phyloP scores from a whole-genome alignment of 2,113 vertebrate genomes.

The Corydoras maculifer region DNA sequence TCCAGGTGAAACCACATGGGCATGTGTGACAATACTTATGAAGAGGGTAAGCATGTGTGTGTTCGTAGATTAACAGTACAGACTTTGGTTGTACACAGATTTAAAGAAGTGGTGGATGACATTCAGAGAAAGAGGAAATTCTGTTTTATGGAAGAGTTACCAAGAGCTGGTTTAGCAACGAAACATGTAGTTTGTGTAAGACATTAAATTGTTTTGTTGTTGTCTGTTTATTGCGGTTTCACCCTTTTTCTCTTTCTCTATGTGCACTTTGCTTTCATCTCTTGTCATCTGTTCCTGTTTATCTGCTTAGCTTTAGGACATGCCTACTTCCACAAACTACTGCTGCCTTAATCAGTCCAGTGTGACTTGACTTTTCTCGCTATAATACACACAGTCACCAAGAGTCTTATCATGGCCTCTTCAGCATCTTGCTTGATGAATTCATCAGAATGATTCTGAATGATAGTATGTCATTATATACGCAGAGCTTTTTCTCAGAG shows the following conservation, averaged over 20 bases:
- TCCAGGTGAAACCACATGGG: no score
- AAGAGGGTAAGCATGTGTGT: no score
- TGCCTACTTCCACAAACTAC: neutral
- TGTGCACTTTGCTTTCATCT: neutral
- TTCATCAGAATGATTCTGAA: neutral
- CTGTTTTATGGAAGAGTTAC: no score
- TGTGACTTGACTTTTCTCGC: neutral
- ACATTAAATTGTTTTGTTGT: no score
- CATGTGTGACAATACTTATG: no score
- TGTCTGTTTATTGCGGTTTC: no score
- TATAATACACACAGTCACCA: neutral
- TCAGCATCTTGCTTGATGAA: neutral
- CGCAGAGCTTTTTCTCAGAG: neutral
- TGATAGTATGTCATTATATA: neutral
- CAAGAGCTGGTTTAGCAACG: no score
- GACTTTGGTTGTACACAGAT: no score
- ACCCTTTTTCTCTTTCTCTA: neutral
- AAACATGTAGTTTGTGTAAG: no score
- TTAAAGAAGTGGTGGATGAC: no score
- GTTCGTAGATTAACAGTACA: no score
- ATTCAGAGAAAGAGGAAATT: no score
- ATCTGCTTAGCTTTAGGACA: neutral
- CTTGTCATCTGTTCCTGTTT: constrained; percentile 9
- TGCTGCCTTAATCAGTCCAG: constrained; percentile 8
- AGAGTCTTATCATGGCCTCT: neutral